These are phyloP conservation scores for Pantherophis alleghaniensis DNA, from an alignment of 2,797 vertebrate species.

Conservation along the genomic window DNA sequence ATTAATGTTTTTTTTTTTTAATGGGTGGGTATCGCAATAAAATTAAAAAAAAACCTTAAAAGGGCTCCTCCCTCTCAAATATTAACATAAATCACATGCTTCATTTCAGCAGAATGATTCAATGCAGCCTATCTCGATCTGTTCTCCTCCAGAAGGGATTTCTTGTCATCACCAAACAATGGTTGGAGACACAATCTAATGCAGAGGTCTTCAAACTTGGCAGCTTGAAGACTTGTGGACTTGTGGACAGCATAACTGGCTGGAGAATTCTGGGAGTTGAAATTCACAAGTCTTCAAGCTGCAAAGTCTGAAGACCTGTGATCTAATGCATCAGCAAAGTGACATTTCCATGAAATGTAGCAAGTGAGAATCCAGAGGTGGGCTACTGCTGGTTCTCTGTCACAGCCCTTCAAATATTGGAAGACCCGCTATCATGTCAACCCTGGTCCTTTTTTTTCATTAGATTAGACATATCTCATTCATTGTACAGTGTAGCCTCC, in stretches of 20 bases:
- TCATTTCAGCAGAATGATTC: neutral
- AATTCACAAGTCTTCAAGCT: too few species aligned
- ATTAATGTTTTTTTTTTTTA: neutral
- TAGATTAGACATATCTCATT: neutral
- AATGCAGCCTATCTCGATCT: neutral
- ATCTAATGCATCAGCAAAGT: neutral
- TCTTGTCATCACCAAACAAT: neutral
- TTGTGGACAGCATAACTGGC: too few species aligned
- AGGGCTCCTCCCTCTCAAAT: neutral
- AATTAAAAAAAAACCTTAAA: neutral
- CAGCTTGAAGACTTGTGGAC: too few species aligned
- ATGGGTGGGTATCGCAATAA: neutral
- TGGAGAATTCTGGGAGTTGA: too few species aligned
- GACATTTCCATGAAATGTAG: neutral
- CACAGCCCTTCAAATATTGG: too few species aligned
- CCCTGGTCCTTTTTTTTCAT: neutral
- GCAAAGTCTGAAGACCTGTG: too few species aligned
- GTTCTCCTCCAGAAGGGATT: neutral
- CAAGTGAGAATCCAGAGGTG: neutral
- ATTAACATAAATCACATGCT: neutral
- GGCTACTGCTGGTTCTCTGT: too few species aligned
- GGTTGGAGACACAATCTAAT: neutral
- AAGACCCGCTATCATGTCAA: too few species aligned
- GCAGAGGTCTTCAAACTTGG: too few species aligned
- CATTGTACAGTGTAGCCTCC: neutral